A percentile compares a stretch with the other conserved stretches of the same genome.
These are phyloP conservation scores for Epinotia ramella DNA, from an alignment of 2,888 invertebrate genomes.

Conservation along the genomic window DNA sequence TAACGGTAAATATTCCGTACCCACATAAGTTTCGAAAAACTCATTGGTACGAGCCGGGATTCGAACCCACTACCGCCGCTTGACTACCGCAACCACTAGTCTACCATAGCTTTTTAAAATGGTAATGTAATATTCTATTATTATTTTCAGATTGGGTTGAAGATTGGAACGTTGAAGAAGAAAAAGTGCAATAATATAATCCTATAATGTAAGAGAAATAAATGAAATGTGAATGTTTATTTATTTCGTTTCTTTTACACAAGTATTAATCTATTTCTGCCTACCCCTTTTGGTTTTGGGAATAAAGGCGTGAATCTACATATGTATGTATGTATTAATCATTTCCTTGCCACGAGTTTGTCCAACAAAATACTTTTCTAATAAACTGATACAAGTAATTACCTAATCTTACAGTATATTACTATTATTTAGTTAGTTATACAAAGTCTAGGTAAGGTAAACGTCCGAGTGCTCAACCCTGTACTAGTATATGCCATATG, in stretches of 20 bases:
- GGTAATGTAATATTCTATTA: not conserved
- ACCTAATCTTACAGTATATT: not conserved
- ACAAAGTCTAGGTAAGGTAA: too few relatives aligned
- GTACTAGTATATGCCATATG: too few relatives aligned
- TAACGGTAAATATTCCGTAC: too few relatives aligned
- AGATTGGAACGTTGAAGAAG: not conserved
- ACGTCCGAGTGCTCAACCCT: too few relatives aligned
- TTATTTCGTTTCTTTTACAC: constrained; percentile 1
- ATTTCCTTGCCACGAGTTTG: not conserved
- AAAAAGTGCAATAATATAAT: not conserved
- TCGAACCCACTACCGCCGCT: too few relatives aligned
- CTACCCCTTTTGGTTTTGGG: too few relatives aligned
- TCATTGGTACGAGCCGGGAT: too few relatives aligned
- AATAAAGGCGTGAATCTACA: too few relatives aligned
- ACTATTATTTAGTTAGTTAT: too few relatives aligned
- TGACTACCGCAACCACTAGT: too few relatives aligned
- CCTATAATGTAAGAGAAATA: not conserved
- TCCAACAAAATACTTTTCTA: not conserved
- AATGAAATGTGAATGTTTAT: not conserved
- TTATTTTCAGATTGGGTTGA: constrained; percentile 6
- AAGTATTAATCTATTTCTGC: not conserved
- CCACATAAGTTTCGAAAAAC: too few relatives aligned
- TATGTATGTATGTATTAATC: too few relatives aligned
- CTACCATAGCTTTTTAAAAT: not conserved
- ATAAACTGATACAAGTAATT: not conserved